These are phyloP conservation scores for Silurus meridionalis DNA, from an alignment of 2,113 vertebrate species.

Conservation along the genomic window DNA sequence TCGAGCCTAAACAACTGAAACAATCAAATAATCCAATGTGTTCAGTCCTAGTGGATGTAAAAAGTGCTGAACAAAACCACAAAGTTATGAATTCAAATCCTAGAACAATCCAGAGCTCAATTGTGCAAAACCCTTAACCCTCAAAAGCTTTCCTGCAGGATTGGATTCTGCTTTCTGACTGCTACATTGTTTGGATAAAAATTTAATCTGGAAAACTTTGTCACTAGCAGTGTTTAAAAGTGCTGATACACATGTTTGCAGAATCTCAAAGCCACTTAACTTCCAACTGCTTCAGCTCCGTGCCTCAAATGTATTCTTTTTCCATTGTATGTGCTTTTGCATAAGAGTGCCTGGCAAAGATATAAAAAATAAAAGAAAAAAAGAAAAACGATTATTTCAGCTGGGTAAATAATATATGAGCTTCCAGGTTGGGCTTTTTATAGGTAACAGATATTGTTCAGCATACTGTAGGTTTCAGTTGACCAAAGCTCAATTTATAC, in stretches of 20 bases:
- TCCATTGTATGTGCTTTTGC: neutral
- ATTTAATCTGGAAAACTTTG: neutral
- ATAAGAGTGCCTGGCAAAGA: neutral
- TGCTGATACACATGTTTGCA: conserved; percentile 14
- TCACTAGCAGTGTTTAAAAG: conserved; percentile 15
- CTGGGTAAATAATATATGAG: conserved; percentile 17
- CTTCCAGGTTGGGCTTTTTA: conserved; percentile 1
- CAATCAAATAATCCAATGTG: neutral
- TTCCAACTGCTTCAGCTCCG: neutral
- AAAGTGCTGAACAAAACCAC: neutral
- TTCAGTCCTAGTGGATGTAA: neutral
- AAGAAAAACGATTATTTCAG: neutral
- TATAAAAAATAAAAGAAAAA: conserved; percentile 4
- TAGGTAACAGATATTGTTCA: neutral
- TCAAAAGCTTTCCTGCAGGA: neutral
- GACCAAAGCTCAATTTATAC: neutral
- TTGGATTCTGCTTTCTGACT: neutral
- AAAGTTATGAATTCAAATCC: neutral
- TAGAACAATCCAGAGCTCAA: neutral
- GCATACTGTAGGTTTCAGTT: neutral
- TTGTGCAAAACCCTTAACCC: neutral
- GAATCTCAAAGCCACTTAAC: conserved; percentile 14
- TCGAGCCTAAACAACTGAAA: neutral
- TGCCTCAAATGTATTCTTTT: neutral
- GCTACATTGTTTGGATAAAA: conserved; percentile 4